A percentile compares a stretch with the other conserved stretches of the same genome.
Conservation (phyloP, 2,797 vertebrate species). For the Morus bassanus region DNA sequence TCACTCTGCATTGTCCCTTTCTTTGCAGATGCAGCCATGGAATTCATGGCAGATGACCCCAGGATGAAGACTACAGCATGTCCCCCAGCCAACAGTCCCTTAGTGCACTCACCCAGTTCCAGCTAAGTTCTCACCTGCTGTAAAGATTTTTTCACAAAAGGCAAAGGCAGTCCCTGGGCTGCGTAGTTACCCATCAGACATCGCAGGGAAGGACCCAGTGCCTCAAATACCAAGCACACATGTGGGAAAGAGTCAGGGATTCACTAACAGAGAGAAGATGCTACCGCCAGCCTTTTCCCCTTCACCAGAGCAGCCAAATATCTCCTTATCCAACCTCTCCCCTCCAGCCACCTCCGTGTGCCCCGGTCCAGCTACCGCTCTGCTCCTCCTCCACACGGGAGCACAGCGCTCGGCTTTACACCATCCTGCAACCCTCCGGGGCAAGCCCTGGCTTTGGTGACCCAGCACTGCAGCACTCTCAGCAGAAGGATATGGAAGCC, state of each 20-base stretch:
- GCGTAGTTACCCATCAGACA: conserved; percentile 77
- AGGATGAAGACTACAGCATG: neutral
- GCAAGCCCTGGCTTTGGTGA: neutral
- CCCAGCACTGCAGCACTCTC: neutral
- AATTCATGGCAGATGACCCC: neutral
- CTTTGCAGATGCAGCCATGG: neutral
- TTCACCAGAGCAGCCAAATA: neutral
- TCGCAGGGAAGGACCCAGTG: conserved; percentile 82
- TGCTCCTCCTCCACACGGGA: neutral
- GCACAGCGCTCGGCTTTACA: neutral
- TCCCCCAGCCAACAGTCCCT: neutral
- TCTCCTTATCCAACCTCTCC: neutral
- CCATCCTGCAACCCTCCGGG: neutral
- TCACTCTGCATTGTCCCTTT: neutral
- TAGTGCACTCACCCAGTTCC: neutral
- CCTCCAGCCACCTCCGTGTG: neutral
- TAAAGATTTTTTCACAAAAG: conserved; percentile 81
- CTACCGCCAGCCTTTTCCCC: neutral
- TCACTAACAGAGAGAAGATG: neutral
- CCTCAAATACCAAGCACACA: conserved; percentile 85
- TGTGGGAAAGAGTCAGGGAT: conserved; percentile 73
- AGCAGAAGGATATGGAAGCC: conserved; percentile 84
- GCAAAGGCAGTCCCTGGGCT: conserved; percentile 74
- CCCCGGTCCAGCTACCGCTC: neutral
- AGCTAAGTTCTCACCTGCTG: conserved; percentile 75